Percentiles rank a stretch among this genome's conserved stretches.
Conservation (phyloP, 2,113 vertebrate genomes). For the Cynoglossus semilaevis region DNA sequence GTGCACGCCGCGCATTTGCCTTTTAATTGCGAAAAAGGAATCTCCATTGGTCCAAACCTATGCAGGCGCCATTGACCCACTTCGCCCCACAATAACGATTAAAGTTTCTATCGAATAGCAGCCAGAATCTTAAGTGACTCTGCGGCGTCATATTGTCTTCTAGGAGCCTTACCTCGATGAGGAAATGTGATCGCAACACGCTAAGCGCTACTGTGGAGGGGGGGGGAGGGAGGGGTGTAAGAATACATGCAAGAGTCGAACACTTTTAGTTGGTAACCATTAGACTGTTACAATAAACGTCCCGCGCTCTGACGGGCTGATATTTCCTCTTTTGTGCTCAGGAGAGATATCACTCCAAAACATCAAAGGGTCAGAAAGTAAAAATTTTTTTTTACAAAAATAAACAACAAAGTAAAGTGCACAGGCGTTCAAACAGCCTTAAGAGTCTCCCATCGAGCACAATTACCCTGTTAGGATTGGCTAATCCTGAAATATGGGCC, state of each 20-base stretch:
- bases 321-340: slow-evolving; percentile 16
- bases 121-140: slow-evolving; percentile 56
- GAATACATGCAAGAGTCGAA: slow-evolving; percentile 36
- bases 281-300: slow-evolving; percentile 52
- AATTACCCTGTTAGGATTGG: slow-evolving; percentile 68
- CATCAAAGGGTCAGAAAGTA: slow-evolving; percentile 38
- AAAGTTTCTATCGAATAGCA: slow-evolving; percentile 71
- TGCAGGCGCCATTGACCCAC: slow-evolving; percentile 62
- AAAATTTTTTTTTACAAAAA: slow-evolving; percentile 47
- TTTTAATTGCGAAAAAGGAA: slow-evolving; percentile 20
- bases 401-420: slow-evolving; percentile 44
- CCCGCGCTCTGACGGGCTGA: slow-evolving; percentile 6
- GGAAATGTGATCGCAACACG: slow-evolving; percentile 58
- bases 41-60: slow-evolving; percentile 28
- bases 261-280: slow-evolving; percentile 61
- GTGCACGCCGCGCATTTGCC: slow-evolving; percentile 30
- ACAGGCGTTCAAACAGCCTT: slow-evolving; percentile 33
- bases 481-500: slow-evolving; percentile 81
- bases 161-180: slow-evolving; percentile 23
- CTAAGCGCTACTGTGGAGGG: slow-evolving; percentile 14
- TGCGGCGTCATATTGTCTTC: slow-evolving; percentile 52
- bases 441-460: slow-evolving; percentile 22
- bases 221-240: neutral
- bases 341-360: slow-evolving; percentile 24
- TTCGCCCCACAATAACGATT: slow-evolving; percentile 70